Evolutionary conservation across 2,113 vertebrate species (phyloP), one percentile per base, ranked within the genome.

Genomic region (Prolemur simus): DNA sequence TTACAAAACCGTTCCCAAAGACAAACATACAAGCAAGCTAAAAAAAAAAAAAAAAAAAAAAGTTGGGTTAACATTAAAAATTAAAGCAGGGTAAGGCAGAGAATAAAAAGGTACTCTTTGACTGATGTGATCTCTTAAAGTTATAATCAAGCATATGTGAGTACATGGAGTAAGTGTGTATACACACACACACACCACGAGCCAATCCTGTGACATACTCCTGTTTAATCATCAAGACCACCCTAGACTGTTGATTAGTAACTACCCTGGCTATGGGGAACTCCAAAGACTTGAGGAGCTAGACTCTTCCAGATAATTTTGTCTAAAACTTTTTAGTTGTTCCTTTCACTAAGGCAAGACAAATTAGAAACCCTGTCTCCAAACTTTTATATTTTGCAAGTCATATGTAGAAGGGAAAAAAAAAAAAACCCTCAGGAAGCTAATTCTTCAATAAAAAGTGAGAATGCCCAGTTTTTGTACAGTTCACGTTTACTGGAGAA

Each of bases 271-370:
- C 47, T 78, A 58, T 39, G 2, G 6, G 2, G 11, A 92, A 47
- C 45, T 78, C 64, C 80, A 81, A 76, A 66, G 64, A 86, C 52
- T 69, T 63, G 34, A 39, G 7, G 7, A 80, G 5, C 27, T 66
- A 78, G 37, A 81, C 11, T 73, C 71, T 74, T 68, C 5, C 49
- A 95, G 45, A 78, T 60, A 76, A 96, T 87, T 76, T 74, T 76
- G 34, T 93, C 49, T 84, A 63, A 89, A 97, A 96, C 73, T 96
- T 98, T 90, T 95, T 34, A 84, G 29, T 77, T 66, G 20, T 83
- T 80, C 21, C 18, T 92, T 80, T 96, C 49, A 87, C 39, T 88
- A 39, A 47, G 0, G 8, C 20, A 89, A 83, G 54, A 39, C 68
- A 89, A 81, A 69, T 68, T 5, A 74, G 56, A 91, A 92, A 58